Percentiles rank a stretch among this genome's conserved stretches.
phyloP scores from a whole-genome alignment of 92 coral and sea anemone genomes.

The Phenganax marumi region DNA sequence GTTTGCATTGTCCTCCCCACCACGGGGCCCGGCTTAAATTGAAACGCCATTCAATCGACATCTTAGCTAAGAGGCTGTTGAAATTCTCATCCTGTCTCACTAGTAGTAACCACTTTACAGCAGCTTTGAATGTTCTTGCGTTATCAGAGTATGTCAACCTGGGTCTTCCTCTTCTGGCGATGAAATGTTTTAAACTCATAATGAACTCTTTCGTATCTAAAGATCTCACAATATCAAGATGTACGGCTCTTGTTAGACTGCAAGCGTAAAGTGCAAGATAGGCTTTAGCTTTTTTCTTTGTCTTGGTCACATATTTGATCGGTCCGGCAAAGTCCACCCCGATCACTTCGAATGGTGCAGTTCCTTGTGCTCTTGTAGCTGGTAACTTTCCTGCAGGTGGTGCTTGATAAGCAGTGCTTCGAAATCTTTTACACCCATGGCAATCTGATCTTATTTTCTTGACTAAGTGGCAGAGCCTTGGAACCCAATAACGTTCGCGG shows the following conservation, averaged over 20 bases:
- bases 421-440: slow-evolving; percentile 60
- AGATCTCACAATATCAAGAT: too few relatives aligned
- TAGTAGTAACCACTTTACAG: too few relatives aligned
- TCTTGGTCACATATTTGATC: slow-evolving; percentile 43
- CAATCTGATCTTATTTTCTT: slow-evolving; percentile 53
- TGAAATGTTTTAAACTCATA: too few relatives aligned
- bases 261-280: slow-evolving; percentile 59
- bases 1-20: too few relatives aligned
- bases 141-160: too few relatives aligned
- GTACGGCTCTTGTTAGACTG: slow-evolving; percentile 60
- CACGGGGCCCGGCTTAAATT: too few relatives aligned
- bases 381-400: slow-evolving; percentile 54
- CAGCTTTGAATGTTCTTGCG: too few relatives aligned
- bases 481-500: slow-evolving; percentile 63
- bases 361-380: slow-evolving; percentile 46
- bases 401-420: slow-evolving; percentile 41
- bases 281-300: slow-evolving; percentile 50
- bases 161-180: slow-evolving; percentile 5
- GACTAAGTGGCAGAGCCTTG: slow-evolving; percentile 55
- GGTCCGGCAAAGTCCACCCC: slow-evolving; percentile 64
- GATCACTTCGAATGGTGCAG: too few relatives aligned
- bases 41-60: too few relatives aligned
- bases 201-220: neutral
- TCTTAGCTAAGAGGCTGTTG: too few relatives aligned
- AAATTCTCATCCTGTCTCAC: too few relatives aligned